phyloP scores from a whole-genome alignment of 2,888 invertebrate genomes.

The Macropis europaea region DNA sequence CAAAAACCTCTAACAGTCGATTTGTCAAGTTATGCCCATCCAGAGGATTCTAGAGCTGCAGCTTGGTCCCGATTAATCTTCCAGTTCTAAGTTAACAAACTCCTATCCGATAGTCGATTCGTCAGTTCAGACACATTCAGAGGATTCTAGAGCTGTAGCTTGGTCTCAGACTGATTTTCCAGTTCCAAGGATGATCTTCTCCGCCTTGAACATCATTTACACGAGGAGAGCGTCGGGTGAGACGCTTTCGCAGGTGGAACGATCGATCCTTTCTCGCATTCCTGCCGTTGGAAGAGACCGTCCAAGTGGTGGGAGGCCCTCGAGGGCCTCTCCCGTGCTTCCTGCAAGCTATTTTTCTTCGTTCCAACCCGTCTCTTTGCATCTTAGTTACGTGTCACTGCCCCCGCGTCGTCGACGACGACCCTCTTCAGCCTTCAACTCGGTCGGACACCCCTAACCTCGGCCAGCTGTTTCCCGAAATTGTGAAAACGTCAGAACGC shows the following conservation, averaged over 20 bases:
- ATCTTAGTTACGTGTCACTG: constrained; percentile 67
- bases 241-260: constrained; percentile 3
- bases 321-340: constrained; percentile 31
- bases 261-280: constrained; percentile 39
- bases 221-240: background rate
- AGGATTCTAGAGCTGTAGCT: too few relatives aligned
- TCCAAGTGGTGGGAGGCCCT: constrained; percentile 26
- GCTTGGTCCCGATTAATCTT: too few relatives aligned
- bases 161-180: background rate
- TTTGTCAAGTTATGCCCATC: too few relatives aligned
- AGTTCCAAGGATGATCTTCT: background rate
- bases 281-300: constrained; percentile 17
- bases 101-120: too few relatives aligned
- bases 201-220: background rate
- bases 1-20: too few relatives aligned
- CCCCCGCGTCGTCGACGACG: constrained; percentile 43
- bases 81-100: too few relatives aligned
- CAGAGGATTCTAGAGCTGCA: too few relatives aligned
- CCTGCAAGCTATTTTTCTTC: constrained; percentile 56
- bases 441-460: constrained; percentile 23
- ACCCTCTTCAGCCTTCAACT: constrained; percentile 32
- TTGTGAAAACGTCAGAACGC: constrained; percentile 11
- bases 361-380: constrained; percentile 41
- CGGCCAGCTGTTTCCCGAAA: constrained; percentile 21
- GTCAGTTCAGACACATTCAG: too few relatives aligned